Conservation (phyloP, 2,113 vertebrate species). For the Sceloporus undulatus region DNA sequence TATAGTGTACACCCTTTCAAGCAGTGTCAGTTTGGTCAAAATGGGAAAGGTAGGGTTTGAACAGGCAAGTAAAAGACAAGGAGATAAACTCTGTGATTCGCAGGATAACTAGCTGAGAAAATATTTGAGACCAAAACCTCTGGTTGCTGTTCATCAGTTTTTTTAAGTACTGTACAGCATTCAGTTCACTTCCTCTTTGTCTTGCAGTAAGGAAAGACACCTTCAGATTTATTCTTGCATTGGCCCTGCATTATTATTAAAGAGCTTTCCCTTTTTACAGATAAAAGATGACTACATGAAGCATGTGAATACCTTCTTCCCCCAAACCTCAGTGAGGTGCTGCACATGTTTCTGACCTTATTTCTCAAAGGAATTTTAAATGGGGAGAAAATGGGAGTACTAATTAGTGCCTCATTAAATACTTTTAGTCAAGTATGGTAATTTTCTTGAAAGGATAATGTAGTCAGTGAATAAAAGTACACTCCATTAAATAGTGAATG, state of each 20-base stretch:
- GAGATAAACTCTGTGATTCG: fast-evolving
- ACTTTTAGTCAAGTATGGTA: constrained; percentile 63
- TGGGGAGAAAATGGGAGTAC: constrained; percentile 46
- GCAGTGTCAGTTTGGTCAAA: fast-evolving
- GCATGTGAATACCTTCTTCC: constrained; percentile 3
- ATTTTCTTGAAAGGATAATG: constrained; percentile 73
- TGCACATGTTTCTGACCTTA: constrained; percentile 65
- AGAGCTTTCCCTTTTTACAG: background rate
- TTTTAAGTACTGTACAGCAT: constrained; percentile 15
- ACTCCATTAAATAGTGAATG: constrained; percentile 65
- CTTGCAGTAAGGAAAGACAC: background rate
- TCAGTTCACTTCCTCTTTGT: background rate
- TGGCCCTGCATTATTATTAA: background rate
- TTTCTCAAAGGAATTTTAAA: constrained; percentile 72
- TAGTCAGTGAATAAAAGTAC: constrained; percentile 72
- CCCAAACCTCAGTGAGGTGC: constrained; percentile 19
- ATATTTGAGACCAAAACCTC: background rate
- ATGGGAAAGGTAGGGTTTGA: background rate
- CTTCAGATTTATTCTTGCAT: background rate
- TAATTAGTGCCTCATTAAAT: constrained; percentile 76
- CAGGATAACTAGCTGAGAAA: fast-evolving
- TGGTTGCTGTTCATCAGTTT: background rate
- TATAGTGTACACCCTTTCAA: background rate
- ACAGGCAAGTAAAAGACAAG: background rate
- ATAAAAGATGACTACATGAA: background rate